Base-by-base conservation (phyloP, 2,113 vertebrate species). In the Pampusana beccarii region DNA sequence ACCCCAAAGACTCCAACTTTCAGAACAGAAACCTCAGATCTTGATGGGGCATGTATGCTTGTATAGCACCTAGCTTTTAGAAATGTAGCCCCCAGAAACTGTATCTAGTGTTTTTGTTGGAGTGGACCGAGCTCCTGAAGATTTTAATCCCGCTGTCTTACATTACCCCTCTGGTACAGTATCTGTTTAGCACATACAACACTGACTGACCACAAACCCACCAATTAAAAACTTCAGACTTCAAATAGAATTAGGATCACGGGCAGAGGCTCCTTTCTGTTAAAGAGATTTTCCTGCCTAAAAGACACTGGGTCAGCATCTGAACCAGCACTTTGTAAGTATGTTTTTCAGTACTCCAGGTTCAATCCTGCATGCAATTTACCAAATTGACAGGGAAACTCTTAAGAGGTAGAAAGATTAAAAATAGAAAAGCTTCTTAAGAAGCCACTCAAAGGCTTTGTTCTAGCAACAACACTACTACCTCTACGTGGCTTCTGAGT, bases 91-190 rank as follows among this genome's bases (percentile, higher is more conserved):
- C 36, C 25, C 20, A 24, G 44, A 66, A 78, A 48, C 53, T 4
- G 9, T 5, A 65, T 44, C 18, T 34, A 16, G 10, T 38, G 8
- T 48, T 33, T 48, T 29, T 33, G 75, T 12, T 29, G 12, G 51
- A 34, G 34, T 5, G 24, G 24, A 58, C 24, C 13, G 34, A 46
- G 9, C 10, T 65, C 38, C 29, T 70, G 29, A 15, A 46, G 50
- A 53, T 57, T 70, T 73, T 46, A 53, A 75, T 57, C 44, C 56
- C 12, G 6, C 36, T 56, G 9, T 87, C 38, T 78, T 36, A 38
- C 4, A 18, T 11, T 67, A 36, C 3, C 6, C 26, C 24, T 65
- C 56, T 28, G 16, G 54, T 12, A 73, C 0, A 0, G 8, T n/a
- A 62, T 29, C 17, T 62, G 33, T 74, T 54, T 8, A 79, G 53